phyloP scores from a whole-genome alignment of 2,797 vertebrate genomes.

The Coregonus ussuriensis region DNA sequence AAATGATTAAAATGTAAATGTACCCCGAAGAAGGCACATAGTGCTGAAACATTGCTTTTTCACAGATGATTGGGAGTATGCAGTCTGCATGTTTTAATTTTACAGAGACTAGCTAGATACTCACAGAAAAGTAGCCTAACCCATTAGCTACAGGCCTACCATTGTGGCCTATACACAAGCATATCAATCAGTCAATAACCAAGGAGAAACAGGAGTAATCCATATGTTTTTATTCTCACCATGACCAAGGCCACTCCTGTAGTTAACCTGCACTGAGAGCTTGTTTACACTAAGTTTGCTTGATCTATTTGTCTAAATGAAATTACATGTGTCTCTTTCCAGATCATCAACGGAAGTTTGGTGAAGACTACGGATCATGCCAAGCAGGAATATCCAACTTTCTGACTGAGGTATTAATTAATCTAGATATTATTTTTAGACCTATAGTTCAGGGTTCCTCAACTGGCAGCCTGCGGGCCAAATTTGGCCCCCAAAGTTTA shows the following conservation, averaged over 20 bases:
- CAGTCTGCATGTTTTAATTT: too few relatives aligned
- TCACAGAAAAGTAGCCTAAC: too few relatives aligned
- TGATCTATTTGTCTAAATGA: not conserved
- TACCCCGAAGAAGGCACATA: too few relatives aligned
- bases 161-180: not conserved
- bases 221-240: not conserved
- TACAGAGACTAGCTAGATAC: too few relatives aligned
- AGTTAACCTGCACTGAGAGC: not conserved
- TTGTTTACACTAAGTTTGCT: not conserved
- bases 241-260: not conserved
- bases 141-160: too few relatives aligned
- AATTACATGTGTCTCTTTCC: constrained; percentile 30
- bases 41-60: too few relatives aligned
- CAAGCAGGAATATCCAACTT: constrained; percentile 90
- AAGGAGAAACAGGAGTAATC: not conserved
- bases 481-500: too few relatives aligned
- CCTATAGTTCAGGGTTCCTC: too few relatives aligned
- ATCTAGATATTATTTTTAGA: not conserved
- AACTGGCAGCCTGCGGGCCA: too few relatives aligned
- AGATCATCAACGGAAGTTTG: constrained; percentile 85
- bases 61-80: too few relatives aligned
- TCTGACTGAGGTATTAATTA: constrained; percentile 74
- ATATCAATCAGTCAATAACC: not conserved
- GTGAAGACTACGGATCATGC: constrained; percentile 86
- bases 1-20: too few relatives aligned